A percentile compares a stretch with the other conserved stretches of the same genome.
Evolutionary conservation across 2,888 invertebrate species (phyloP).

Genomic region (Dendrolimus pini): DNA sequence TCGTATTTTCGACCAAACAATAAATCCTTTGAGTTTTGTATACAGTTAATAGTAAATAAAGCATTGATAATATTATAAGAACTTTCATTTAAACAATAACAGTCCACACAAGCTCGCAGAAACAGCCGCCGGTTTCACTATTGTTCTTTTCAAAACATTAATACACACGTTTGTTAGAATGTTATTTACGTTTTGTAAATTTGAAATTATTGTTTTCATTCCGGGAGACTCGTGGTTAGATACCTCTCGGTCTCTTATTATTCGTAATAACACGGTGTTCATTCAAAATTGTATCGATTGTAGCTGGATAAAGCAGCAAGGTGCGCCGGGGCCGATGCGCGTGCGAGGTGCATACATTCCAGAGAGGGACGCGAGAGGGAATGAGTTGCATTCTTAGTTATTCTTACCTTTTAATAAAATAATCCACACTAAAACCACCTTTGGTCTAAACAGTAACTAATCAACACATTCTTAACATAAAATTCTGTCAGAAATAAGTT

Average conservation of each 20-base stretch:
- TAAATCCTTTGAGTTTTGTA: not conserved
- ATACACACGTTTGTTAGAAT: not conserved
- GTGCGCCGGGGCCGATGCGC: conserved; percentile 54
- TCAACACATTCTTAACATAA: conserved; percentile 44
- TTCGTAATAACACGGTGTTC: conserved; percentile 9
- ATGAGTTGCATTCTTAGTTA: conserved; percentile 64
- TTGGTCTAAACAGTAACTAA: conserved; percentile 21
- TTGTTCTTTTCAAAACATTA: not conserved
- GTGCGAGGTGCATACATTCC: conserved; percentile 63
- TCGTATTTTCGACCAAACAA: not conserved
- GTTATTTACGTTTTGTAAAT: not conserved
- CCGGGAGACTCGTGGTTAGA: not conserved
- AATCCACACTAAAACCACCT: conserved; percentile 26
- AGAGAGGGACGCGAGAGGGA: conserved; percentile 69
- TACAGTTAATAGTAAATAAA: not conserved
- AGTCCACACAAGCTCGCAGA: not conserved
- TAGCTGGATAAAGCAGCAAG: conserved; percentile 52
- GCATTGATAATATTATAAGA: not conserved
- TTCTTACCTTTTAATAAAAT: conserved; percentile 54
- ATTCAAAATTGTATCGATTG: conserved; percentile 22
- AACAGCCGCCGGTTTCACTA: not conserved
- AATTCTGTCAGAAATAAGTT: conserved; percentile 38
- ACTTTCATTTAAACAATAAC: not conserved
- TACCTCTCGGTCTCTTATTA: not conserved
- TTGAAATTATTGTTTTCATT: conserved; percentile 1